Evolutionary conservation across 2,113 vertebrate genomes (phyloP).

Genomic region (Gavialis gangeticus): DNA sequence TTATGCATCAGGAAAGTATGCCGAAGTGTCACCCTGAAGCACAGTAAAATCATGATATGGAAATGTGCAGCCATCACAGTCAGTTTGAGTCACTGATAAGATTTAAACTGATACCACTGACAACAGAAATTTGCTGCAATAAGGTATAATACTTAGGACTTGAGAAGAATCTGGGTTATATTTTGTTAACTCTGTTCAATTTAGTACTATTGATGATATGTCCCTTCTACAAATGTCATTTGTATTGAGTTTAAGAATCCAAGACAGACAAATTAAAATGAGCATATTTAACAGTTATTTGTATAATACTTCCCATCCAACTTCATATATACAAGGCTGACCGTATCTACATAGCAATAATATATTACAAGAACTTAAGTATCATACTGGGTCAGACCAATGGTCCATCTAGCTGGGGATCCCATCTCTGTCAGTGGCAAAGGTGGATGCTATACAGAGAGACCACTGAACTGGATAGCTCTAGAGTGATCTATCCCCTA

Average conservation of each 20-base stretch:
- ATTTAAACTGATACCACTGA: slow-evolving; percentile 52
- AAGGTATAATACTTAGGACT: neutral
- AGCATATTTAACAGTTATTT: too few relatives aligned
- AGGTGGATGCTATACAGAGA: too few relatives aligned
- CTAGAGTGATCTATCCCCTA: too few relatives aligned
- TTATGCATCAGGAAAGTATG: slow-evolving; percentile 42
- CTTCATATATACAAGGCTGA: too few relatives aligned
- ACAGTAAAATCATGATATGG: slow-evolving; percentile 38
- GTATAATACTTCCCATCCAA: too few relatives aligned
- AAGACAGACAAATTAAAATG: neutral
- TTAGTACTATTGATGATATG: neutral
- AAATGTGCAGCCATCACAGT: slow-evolving; percentile 60
- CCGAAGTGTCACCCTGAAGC: slow-evolving; percentile 41
- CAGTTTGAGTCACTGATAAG: slow-evolving; percentile 55
- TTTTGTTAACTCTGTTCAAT: neutral
- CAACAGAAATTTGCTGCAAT: neutral
- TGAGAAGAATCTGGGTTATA: neutral
- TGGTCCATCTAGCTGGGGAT: too few relatives aligned
- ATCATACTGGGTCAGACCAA: too few relatives aligned
- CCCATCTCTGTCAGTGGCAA: too few relatives aligned
- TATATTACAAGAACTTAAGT: too few relatives aligned
- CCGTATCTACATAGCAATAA: too few relatives aligned
- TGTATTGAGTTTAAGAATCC: neutral
- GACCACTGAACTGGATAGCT: too few relatives aligned
- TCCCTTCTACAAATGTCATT: neutral